Evolutionary conservation across 2,888 invertebrate genomes (phyloP).

Genomic region (Chrysolina haemoptera): DNA sequence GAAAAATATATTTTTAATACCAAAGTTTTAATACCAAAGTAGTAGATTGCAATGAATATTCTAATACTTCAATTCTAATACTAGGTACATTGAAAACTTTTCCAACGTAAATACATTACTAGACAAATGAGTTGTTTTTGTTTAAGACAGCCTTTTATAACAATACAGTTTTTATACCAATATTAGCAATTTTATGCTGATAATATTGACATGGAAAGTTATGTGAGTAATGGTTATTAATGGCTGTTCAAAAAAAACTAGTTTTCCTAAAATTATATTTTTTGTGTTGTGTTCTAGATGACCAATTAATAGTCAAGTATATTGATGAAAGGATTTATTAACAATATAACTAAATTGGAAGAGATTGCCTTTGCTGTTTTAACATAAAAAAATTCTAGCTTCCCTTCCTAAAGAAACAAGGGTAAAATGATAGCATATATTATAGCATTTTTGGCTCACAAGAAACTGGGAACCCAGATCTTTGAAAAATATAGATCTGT

Average conservation of each 20-base stretch:
- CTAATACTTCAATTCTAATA: neutral
- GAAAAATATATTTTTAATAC: neutral
- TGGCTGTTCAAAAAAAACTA: neutral
- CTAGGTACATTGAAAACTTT: neutral
- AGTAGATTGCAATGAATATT: slow-evolving; percentile 5
- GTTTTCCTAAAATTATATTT: neutral
- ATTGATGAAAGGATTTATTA: neutral
- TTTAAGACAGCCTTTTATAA: no score
- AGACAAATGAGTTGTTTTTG: slow-evolving; percentile 3
- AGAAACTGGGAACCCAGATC: neutral
- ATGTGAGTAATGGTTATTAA: neutral
- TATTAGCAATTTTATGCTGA: slow-evolving; percentile 12
- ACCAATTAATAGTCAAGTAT: no score
- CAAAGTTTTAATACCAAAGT: neutral
- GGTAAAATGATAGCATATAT: neutral
- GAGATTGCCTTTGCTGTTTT: neutral
- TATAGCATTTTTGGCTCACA: neutral
- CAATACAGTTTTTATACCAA: neutral
- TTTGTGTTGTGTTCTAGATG: no score
- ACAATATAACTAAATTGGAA: neutral
- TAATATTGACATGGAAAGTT: neutral
- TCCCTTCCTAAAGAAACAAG: no score
- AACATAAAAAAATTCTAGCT: neutral
- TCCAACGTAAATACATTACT: neutral
- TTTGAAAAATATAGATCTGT: no score